A percentile compares a stretch with the other conserved stretches of the same genome.
Evolutionary conservation across 2,113 vertebrate species (phyloP).

Genomic region (Emydocephalus ijimae): DNA sequence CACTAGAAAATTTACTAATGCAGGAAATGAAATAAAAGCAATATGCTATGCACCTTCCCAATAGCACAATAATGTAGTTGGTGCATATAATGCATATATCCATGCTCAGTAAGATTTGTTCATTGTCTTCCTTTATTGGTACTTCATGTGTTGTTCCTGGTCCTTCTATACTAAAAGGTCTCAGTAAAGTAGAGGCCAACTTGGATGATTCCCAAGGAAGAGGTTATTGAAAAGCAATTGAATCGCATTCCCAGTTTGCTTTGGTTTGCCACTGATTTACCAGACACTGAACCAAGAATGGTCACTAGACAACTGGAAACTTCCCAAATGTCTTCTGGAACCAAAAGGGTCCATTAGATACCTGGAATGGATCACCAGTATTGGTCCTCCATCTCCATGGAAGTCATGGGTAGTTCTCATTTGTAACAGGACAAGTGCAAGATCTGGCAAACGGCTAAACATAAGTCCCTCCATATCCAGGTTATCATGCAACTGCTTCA

Average conservation of each 20-base stretch:
- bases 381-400: not conserved
- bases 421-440: not conserved
- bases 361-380: not conserved
- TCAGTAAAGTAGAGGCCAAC: not conserved
- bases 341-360: not conserved
- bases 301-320: not conserved
- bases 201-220: not conserved
- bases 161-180: not conserved
- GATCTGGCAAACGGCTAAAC: not conserved
- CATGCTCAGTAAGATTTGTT: not conserved
- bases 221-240: not conserved
- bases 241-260: not conserved
- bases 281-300: not conserved
- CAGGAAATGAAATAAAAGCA: not conserved
- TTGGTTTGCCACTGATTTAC: not conserved
- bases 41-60: not conserved
- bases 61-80: too few relatives aligned
- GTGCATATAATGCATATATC: too few relatives aligned
- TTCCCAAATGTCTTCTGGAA: not conserved
- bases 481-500: not conserved
- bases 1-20: not conserved
- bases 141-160: not conserved
- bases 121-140: not conserved
- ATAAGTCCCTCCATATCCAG: not conserved
- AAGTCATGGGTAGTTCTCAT: not conserved